phyloP scores from a whole-genome alignment of 2,797 vertebrate genomes.

The Notolabrus celidotus region DNA sequence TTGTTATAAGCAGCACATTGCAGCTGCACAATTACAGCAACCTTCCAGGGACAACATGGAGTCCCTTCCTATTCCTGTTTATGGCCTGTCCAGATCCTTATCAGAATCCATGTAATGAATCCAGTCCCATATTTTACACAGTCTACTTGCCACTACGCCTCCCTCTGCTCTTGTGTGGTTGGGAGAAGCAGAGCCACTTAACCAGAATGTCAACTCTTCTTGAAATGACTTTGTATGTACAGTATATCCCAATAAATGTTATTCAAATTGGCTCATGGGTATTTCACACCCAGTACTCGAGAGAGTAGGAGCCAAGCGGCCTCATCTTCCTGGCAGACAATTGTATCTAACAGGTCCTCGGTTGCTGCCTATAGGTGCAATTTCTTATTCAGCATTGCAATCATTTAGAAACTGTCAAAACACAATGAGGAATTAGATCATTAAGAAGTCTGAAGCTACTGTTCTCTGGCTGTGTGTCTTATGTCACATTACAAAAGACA shows the following conservation, averaged over 20 bases:
- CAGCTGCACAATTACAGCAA: conserved; percentile 43
- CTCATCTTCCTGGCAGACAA: conserved; percentile 65
- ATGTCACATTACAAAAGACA: conserved; percentile 22
- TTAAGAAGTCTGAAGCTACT: background rate
- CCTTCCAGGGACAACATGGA: conserved; percentile 53
- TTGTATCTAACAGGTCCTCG: conserved; percentile 33
- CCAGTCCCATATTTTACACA: conserved; percentile 69
- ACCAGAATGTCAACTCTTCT: conserved; percentile 69
- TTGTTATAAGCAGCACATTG: no score
- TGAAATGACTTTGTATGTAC: conserved; percentile 76
- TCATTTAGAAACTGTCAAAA: no score
- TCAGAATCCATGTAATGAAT: conserved; percentile 73
- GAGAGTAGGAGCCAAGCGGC: conserved; percentile 58
- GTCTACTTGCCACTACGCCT: conserved; percentile 61
- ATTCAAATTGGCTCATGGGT: conserved; percentile 79
- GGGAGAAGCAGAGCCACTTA: conserved; percentile 58
- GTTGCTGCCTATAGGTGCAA: conserved; percentile 33
- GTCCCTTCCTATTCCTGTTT: conserved; percentile 70
- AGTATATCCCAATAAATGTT: conserved; percentile 71
- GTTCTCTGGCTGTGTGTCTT: no score
- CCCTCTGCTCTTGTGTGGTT: conserved; percentile 71
- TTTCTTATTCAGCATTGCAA: conserved; percentile 41
- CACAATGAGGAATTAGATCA: no score
- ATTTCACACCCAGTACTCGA: conserved; percentile 67
- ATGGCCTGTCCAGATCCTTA: conserved; percentile 78